Evolutionary conservation across 2,797 vertebrate genomes (phyloP).

Genomic region (Danio tinwini): DNA sequence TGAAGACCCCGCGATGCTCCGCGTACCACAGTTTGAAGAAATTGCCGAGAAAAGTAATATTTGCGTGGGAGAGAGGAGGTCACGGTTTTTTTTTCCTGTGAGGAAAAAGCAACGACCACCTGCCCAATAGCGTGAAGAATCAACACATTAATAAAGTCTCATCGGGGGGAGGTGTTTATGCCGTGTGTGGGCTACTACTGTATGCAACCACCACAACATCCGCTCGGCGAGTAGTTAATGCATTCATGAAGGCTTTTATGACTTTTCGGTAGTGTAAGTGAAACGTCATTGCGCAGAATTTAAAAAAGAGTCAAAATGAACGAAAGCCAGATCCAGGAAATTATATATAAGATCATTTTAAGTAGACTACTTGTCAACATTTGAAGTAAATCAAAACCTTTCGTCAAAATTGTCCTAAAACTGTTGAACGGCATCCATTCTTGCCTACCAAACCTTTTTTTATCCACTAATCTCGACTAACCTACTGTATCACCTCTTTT

Average conservation of each 20-base stretch:
- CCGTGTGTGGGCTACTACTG: not conserved
- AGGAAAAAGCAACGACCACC: constrained; percentile 36
- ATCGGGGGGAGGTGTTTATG: constrained; percentile 26
- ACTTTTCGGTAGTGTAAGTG: not conserved
- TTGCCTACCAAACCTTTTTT: no score
- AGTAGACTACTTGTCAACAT: no score
- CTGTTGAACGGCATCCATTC: no score
- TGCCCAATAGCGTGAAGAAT: constrained; percentile 36
- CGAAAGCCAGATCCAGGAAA: no score
- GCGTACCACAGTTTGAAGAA: not conserved
- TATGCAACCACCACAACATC: constrained; percentile 1
- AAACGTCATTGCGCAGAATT: not conserved
- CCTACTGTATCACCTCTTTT: no score
- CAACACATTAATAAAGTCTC: constrained; percentile 40
- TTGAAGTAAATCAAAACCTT: no score
- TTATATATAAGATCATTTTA: no score
- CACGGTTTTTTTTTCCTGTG: constrained; percentile 41
- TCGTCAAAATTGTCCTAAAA: no score
- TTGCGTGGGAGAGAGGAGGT: constrained; percentile 67
- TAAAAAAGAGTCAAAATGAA: no score
- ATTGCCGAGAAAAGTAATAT: constrained; percentile 42
- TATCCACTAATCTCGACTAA: no score
- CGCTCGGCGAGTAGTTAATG: not conserved
- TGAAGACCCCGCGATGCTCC: not conserved
- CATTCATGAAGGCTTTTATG: not conserved